phyloP scores from a whole-genome alignment of 2,113 vertebrate genomes.

The Pongo abelii region DNA sequence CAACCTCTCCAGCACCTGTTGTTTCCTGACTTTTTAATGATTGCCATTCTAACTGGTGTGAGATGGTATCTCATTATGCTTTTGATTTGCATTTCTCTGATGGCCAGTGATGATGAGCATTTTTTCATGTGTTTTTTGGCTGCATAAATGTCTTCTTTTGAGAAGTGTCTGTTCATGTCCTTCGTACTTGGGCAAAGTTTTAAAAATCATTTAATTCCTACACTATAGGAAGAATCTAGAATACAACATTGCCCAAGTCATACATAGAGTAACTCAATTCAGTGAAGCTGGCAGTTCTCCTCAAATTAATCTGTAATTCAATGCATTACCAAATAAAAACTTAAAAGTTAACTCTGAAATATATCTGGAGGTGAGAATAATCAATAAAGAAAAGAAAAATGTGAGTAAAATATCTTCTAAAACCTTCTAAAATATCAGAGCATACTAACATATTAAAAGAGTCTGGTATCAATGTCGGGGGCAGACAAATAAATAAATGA shows the following conservation, averaged over 20 bases:
- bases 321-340: background rate
- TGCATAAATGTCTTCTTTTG: too few species aligned
- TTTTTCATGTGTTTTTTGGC: too few species aligned
- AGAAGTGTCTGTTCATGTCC: too few species aligned
- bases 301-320: conserved; percentile 14
- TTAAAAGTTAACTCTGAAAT: conserved; percentile 15
- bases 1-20: too few species aligned
- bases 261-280: background rate
- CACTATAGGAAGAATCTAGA: background rate
- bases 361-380: background rate
- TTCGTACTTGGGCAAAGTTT: background rate
- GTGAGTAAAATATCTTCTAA: background rate
- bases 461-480: background rate
- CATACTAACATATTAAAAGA: conserved; percentile 1
- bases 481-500: background rate
- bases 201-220: background rate
- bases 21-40: too few species aligned
- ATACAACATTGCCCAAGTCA: background rate
- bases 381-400: background rate
- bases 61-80: too few species aligned
- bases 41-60: too few species aligned
- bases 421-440: background rate
- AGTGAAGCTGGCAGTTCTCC: background rate
- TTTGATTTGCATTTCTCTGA: too few species aligned
- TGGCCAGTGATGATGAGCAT: too few species aligned